Evolutionary conservation across 2,797 vertebrate genomes (phyloP), one percentile per base, ranked within the genome.

Genomic region (Bradypus variegatus): DNA sequence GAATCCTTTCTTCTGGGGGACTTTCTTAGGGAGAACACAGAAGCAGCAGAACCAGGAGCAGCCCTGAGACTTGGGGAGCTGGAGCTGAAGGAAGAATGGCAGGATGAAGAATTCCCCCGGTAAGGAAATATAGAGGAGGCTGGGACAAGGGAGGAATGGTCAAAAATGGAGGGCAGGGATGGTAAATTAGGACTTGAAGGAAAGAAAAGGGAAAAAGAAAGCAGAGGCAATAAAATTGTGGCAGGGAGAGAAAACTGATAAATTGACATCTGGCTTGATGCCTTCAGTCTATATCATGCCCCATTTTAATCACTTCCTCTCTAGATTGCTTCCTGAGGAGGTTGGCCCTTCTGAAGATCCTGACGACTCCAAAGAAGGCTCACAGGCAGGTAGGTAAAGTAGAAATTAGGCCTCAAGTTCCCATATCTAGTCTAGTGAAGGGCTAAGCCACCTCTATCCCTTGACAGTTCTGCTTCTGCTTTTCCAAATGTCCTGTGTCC

Each of bases 81-180:
- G 96, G 96, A 97, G 60, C 92, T 96, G 83, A 92, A 89, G 6
- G 96, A 97, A 45, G 97, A 97, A 31, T 96, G 96, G 96, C 97
- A 97, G 55, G 97, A 97, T 0, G 96, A 97, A 72, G 97, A 97
- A n/a, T 96, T 97, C 78, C 97, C 97, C 1, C 31, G 96, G 97
- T 97, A 55, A 96, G 92, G 72, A n/a, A 3, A 23, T 18, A 45
- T 5, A 67, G 88, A 41, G 6, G 67, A 45, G 18, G 18, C 23
- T 29, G 73, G 84, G 33, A 41, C 36, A 33, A 7, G 19, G 58
- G 29, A 55, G 58, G 50, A 55, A 6, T 65, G 53, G 53, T 64
- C 75, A 36, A 45, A 62, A 23, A 21, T 6, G 15, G 58, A 69
- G 36, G 53, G 19, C 36, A 18, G 36, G 29, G 11, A 79, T 33